Percentiles rank a stretch among this genome's conserved stretches.
Evolutionary conservation across 2,797 vertebrate genomes (phyloP).

Genomic region (Staurois parvus): DNA sequence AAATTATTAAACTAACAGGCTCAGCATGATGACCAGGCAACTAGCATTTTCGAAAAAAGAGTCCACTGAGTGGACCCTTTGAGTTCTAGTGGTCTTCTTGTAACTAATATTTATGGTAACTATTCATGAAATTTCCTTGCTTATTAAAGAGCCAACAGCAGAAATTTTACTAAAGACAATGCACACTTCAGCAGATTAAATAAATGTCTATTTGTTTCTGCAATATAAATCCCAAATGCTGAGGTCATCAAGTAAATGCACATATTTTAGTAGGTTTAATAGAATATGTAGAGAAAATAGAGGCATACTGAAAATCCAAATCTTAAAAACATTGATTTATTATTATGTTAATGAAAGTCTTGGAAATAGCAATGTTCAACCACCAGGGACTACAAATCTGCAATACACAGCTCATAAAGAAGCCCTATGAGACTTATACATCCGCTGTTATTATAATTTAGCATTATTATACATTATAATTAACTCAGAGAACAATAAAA

Average conservation of each 20-base stretch:
- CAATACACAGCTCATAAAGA: conserved; percentile 51
- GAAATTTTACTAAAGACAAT: neutral
- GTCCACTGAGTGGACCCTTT: too few relatives aligned
- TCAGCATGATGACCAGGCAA: too few relatives aligned
- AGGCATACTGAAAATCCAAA: conserved; percentile 11
- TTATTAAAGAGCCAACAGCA: neutral
- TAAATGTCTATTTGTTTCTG: neutral
- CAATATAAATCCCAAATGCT: neutral
- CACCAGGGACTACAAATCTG: conserved; percentile 50
- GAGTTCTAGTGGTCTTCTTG: too few relatives aligned
- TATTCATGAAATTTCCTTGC: neutral
- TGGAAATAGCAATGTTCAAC: conserved; percentile 47
- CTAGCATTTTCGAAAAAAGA: too few relatives aligned
- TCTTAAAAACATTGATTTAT: conserved; percentile 46
- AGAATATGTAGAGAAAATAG: conserved; percentile 18
- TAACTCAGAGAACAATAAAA: conserved; percentile 59
- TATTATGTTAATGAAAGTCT: conserved; percentile 44
- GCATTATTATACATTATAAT: conserved; percentile 56
- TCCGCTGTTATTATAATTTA: conserved; percentile 60
- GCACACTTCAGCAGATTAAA: neutral
- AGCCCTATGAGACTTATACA: conserved; percentile 51
- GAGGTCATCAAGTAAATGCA: neutral
- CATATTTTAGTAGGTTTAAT: neutral
- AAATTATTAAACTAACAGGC: too few relatives aligned
- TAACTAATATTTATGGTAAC: too few relatives aligned